Base-by-base conservation (phyloP, 2,113 vertebrate species). In the Platycercus adscitus region DNA sequence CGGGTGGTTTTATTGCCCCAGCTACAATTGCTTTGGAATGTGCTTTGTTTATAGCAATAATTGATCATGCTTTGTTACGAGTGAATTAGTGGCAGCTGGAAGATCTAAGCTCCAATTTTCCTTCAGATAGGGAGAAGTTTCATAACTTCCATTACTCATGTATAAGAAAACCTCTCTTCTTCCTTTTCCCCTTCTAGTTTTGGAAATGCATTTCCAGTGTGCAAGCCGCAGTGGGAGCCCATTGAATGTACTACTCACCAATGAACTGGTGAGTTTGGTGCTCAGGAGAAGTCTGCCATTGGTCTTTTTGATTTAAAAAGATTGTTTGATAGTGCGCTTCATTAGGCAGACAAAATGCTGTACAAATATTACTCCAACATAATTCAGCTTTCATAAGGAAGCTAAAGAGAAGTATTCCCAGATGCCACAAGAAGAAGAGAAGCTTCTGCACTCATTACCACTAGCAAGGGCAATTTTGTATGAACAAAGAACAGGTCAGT, bases 31-130 rank as follows among this genome's bases (percentile, higher is more conserved):
- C 82, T 94, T 93, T 83, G 68, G 64, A 96, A 94, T 78, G 78
- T 90, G 37, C 82, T 93, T 96, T 97, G 79, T 97, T 97, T 96
- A 94, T 53, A 91, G 85, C 26, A 86, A 76, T 95, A 95, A 91
- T 93, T 93, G 93, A 97, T 96, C 71, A 63, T 75, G 82, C 81
- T 94, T 95, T 89, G 88, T 91, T 95, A 89, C 75, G 73, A 95
- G 75, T 58, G 87, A 87, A 86, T 94, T 95, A 85, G 89, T 80
- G 78, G 81, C 89, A 96, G 78, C 81, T 97, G 91, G 81, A 81
- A 96, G 82, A 96, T 81, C 77, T 81, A 81, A 88, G 78, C 33
- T 83, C 39, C 93, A 88, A 91, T 95, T 91, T 96, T 90, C 60
- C 24, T 94, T 95, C 68, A 55, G 77, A 81, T 17, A 35, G 35